Percentiles rank a stretch among this genome's conserved stretches.
Evolutionary conservation across 2,797 vertebrate species (phyloP).

Genomic region (Taeniopygia guttata): DNA sequence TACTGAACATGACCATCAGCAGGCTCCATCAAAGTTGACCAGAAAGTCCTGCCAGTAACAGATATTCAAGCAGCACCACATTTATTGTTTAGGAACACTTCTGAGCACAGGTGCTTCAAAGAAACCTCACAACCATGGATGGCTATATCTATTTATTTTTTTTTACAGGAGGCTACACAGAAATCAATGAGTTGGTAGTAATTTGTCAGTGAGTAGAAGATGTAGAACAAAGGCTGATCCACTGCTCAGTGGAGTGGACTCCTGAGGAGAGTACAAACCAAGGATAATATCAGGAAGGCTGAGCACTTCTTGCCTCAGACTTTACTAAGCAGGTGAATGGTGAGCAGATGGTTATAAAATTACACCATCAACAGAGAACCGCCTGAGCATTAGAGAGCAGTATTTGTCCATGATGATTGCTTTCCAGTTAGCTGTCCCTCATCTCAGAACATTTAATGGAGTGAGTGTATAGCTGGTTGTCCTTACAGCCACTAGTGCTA

Average conservation of each 20-base stretch:
- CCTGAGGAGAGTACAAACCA: neutral
- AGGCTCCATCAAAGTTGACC: neutral
- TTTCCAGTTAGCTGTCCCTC: neutral
- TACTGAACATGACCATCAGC: neutral
- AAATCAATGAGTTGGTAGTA: neutral
- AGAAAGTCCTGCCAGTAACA: neutral
- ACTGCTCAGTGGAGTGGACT: neutral
- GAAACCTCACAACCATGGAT: accelerated
- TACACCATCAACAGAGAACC: neutral
- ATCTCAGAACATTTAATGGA: neutral
- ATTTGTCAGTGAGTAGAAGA: neutral
- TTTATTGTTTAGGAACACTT: neutral
- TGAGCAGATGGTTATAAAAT: neutral
- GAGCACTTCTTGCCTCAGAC: neutral
- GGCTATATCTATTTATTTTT: accelerated
- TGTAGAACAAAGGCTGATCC: neutral
- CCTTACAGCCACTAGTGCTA: neutral
- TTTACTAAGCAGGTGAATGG: neutral
- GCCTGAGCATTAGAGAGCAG: neutral
- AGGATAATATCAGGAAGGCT: neutral
- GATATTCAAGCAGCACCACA: neutral
- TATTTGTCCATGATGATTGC: neutral
- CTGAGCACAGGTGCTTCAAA: neutral
- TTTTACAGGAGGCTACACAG: neutral
- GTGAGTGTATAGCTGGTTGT: neutral